Evolutionary conservation across 2,797 vertebrate species (phyloP).

Genomic region (Poecilia picta): DNA sequence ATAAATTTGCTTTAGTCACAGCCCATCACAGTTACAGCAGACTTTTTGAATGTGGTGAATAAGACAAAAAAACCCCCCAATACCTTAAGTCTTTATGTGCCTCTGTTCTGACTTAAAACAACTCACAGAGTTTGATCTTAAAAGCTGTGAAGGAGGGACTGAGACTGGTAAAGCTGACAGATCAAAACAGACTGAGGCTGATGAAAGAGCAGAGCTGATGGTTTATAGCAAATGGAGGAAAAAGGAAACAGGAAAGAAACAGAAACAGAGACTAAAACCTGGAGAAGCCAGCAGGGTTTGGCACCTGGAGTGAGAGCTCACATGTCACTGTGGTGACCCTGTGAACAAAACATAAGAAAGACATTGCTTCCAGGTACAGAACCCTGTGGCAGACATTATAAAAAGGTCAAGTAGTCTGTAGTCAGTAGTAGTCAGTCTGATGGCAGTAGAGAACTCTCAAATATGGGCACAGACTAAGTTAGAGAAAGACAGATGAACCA

Average conservation of each 20-base stretch:
- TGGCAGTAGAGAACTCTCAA: conserved; percentile 36
- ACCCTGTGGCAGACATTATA: conserved; percentile 41
- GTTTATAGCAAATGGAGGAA: conserved; percentile 24
- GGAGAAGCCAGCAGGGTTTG: conserved; percentile 22
- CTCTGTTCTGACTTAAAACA: conserved; percentile 15
- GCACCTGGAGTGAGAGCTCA: conserved; percentile 31
- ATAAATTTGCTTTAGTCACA: conserved; percentile 5
- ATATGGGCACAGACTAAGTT: conserved; percentile 18
- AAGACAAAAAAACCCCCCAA: conserved; percentile 9
- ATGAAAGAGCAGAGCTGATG: conserved; percentile 43
- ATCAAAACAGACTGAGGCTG: conserved; percentile 39
- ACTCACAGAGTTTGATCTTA: conserved; percentile 12
- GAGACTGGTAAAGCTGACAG: conserved; percentile 15
- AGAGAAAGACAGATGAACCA: conserved; percentile 15
- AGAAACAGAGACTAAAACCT: conserved; percentile 25
- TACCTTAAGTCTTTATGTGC: conserved; percentile 14
- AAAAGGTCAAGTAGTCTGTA: conserved; percentile 66
- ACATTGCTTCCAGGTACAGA: conserved; percentile 43
- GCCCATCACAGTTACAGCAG: neutral
- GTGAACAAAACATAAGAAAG: conserved; percentile 29
- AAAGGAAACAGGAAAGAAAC: conserved; percentile 38
- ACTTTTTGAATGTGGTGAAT: conserved; percentile 6
- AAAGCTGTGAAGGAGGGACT: conserved; percentile 10
- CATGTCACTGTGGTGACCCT: conserved; percentile 37
- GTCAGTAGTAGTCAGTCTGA: too few relatives aligned